Base-by-base conservation (phyloP, 2,888 invertebrate genomes). In the Heliconius charithonia region DNA sequence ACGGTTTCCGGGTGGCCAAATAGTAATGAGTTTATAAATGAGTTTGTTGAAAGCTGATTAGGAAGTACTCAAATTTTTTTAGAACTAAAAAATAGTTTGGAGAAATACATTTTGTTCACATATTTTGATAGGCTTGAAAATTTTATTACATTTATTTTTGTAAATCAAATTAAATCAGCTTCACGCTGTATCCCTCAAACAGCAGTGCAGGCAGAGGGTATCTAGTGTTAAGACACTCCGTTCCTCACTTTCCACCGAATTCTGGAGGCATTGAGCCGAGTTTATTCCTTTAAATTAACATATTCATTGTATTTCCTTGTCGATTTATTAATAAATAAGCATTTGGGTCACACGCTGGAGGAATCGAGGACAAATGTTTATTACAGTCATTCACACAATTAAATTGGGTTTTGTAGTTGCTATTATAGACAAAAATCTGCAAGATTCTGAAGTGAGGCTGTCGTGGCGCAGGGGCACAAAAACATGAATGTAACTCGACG, bases 331-430 rank as follows among this genome's bases (percentile, higher is more conserved):
- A 27, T 29, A 65, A 27, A 65, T 65, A 0, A 29, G 19, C 12
- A 65, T 65, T 16, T 45, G 45, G 45, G 45, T 45, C n/a, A n/a
- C 45, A 45, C 45, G 45, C 16, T 62, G 65, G 9, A 29, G 9
- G 19, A 65, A 65, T 65, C 29, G 19, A 29, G 65, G 65, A 29
- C 65, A 65, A 65, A 65, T 65, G 25, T 63, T 63, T 63, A 10
- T 12, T 45, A 45, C 25, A 63, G 62, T 63, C 62, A 27, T 63
- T 12, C 13, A 45, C 13, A 45, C 45, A 45, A 13, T 45, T 13
- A 45, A 45, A 13, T 13, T 45, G 45, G 10, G 45, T 13, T 45
- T 45, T 45, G 45, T 45, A 13, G 2, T 3, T 56, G 22, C 19
- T 16, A 56, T 56, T 9, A 56, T 22, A 9, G 56, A 56, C 19